Evolutionary conservation across 2,888 invertebrate genomes (phyloP).

Genomic region (Dryobotodes eremita): DNA sequence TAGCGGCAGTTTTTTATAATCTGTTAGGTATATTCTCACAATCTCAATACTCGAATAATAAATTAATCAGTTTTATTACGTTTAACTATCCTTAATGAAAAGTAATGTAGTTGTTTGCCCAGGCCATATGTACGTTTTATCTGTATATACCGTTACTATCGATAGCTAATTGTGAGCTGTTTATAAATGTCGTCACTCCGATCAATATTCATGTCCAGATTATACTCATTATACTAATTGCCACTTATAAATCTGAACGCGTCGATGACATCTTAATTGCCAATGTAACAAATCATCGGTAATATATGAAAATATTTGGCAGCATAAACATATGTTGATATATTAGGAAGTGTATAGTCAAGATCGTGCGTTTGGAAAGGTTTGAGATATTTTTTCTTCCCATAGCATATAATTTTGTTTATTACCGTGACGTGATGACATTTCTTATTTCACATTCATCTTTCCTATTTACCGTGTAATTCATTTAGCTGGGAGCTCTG

Average conservation of each 20-base stretch:
- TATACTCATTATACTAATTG: constrained; percentile 87
- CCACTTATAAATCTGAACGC: constrained; percentile 86
- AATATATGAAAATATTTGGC: constrained; percentile 79
- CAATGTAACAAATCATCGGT: constrained; percentile 83
- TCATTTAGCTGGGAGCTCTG: constrained; percentile 8
- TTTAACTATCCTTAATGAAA: constrained; percentile 67
- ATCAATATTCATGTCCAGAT: constrained; percentile 88
- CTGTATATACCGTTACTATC: constrained; percentile 75
- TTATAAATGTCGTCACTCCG: constrained; percentile 82
- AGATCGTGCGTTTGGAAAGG: constrained; percentile 28
- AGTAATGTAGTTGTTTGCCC: constrained; percentile 70
- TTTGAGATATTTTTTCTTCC: constrained; percentile 12
- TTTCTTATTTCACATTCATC: constrained; percentile 22
- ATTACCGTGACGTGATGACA: constrained; percentile 4
- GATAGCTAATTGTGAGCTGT: constrained; percentile 82
- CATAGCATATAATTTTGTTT: constrained; percentile 15
- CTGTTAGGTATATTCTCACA: constrained; percentile 38
- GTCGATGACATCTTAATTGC: constrained; percentile 89
- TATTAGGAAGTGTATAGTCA: constrained; percentile 40
- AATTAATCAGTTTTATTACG: constrained; percentile 61
- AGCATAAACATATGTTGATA: constrained; percentile 59
- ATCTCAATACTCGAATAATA: constrained; percentile 36
- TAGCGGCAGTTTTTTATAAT: constrained; percentile 45
- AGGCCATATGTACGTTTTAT: constrained; percentile 67
- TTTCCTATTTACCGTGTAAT: constrained; percentile 19